These are phyloP conservation scores for Palythoa heliodiscus DNA, from an alignment of 92 coral and sea anemone species.

Conservation along the genomic window DNA sequence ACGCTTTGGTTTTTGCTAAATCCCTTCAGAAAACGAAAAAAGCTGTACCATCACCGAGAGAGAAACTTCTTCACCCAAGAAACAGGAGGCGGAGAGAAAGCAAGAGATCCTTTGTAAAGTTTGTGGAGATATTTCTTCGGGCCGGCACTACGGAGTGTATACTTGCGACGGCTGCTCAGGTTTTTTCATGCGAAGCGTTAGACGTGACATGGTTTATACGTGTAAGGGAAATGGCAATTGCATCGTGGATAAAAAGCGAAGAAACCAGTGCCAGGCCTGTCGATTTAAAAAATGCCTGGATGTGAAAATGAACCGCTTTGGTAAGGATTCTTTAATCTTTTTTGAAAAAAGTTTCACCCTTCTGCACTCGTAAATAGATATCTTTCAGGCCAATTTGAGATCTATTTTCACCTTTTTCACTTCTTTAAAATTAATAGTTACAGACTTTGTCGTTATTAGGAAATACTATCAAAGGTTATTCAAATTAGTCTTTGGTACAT, in stretches of 20 bases:
- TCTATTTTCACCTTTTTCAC: slow-evolving; percentile 36
- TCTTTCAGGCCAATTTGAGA: slow-evolving; percentile 11
- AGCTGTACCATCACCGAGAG: slow-evolving; percentile 57
- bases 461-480: slow-evolving; percentile 39
- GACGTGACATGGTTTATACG: slow-evolving; percentile 95
- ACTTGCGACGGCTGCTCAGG: slow-evolving; percentile 99
- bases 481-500: slow-evolving; percentile 17
- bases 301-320: slow-evolving; percentile 96
- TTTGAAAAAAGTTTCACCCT: background rate
- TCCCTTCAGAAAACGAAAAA: slow-evolving; percentile 54
- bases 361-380: background rate
- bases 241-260: slow-evolving; percentile 90
- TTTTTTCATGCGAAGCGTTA: slow-evolving; percentile 95
- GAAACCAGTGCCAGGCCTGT: slow-evolving; percentile 99
- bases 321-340: slow-evolving; percentile 63
- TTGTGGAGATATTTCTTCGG: slow-evolving; percentile 98
- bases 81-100: slow-evolving; percentile 70
- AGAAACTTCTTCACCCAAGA: slow-evolving; percentile 82
- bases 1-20: slow-evolving; percentile 50
- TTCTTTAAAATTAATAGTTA: slow-evolving; percentile 27
- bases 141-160: slow-evolving; percentile 94
- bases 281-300: slow-evolving; percentile 98
- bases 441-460: slow-evolving; percentile 36
- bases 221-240: slow-evolving; percentile 97
- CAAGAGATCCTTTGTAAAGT: slow-evolving; percentile 94